A percentile compares a stretch with the other conserved stretches of the same genome.
These are phyloP conservation scores for Ascidia mentula DNA, from an alignment of 23 tunicate species.

Conservation along the genomic window DNA sequence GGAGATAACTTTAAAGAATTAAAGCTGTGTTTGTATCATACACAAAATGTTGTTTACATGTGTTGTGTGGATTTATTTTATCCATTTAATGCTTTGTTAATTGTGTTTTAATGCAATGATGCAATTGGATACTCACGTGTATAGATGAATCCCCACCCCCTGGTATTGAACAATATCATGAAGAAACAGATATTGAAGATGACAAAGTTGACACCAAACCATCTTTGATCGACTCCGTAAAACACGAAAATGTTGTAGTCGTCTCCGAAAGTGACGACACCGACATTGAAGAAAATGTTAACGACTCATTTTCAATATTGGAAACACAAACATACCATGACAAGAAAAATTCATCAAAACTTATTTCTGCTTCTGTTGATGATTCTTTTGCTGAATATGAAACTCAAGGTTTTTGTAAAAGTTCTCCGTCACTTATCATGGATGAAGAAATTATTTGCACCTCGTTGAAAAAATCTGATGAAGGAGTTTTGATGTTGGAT, in stretches of 20 bases:
- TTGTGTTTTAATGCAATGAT: too few relatives aligned
- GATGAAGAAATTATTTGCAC: too few relatives aligned
- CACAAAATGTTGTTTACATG: too few relatives aligned
- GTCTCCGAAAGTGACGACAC: background rate
- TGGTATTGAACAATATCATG: background rate
- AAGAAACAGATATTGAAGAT: constrained; percentile 4
- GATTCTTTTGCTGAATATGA: constrained; percentile 3
- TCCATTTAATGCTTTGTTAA: too few relatives aligned
- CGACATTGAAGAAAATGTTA: background rate
- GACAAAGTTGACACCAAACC: background rate
- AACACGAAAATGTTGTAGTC: background rate
- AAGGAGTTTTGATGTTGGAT: background rate
- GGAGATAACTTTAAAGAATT: too few relatives aligned
- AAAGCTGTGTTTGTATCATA: too few relatives aligned
- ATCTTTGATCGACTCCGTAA: background rate
- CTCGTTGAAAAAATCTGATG: too few relatives aligned
- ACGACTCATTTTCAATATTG: background rate
- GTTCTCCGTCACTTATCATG: background rate
- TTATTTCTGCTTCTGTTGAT: too few relatives aligned
- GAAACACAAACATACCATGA: background rate
- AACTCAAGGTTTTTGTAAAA: background rate
- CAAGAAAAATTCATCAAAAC: background rate
- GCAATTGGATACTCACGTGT: too few relatives aligned
- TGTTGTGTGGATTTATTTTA: too few relatives aligned
- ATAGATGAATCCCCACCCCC: background rate